phyloP scores from a whole-genome alignment of 2,113 vertebrate genomes.

The Platysteira castanea region DNA sequence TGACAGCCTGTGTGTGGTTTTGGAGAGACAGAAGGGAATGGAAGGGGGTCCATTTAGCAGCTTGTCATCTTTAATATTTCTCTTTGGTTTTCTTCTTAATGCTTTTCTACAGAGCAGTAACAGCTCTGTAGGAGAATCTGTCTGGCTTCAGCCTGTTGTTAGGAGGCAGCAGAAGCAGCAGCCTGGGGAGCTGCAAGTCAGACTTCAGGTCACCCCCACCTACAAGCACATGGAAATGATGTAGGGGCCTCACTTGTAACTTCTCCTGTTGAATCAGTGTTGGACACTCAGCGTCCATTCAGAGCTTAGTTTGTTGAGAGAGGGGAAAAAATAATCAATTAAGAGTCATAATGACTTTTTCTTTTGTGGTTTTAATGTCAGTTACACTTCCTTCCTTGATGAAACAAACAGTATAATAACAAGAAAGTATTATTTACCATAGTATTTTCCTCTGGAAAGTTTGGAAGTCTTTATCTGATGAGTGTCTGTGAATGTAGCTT shows the following conservation, averaged over 20 bases:
- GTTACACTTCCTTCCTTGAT: neutral
- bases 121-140: neutral
- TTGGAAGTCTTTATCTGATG: neutral
- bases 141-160: neutral
- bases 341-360: neutral
- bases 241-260: neutral
- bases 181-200: neutral
- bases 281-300: neutral
- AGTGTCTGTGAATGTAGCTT: neutral
- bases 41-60: neutral
- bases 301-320: neutral
- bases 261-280: neutral
- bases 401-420: neutral
- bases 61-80: neutral
- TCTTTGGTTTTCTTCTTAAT: neutral
- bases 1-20: neutral
- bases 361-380: neutral
- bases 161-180: neutral
- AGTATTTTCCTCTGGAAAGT: constrained; percentile 2
- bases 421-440: neutral
- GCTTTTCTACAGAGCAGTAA: neutral
- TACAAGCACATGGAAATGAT: neutral
- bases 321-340: neutral
- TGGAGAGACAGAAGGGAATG: neutral
- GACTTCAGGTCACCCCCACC: neutral